These are phyloP conservation scores for Typhlomys cinereus DNA, from an alignment of 2,113 vertebrate species.

Conservation along the genomic window DNA sequence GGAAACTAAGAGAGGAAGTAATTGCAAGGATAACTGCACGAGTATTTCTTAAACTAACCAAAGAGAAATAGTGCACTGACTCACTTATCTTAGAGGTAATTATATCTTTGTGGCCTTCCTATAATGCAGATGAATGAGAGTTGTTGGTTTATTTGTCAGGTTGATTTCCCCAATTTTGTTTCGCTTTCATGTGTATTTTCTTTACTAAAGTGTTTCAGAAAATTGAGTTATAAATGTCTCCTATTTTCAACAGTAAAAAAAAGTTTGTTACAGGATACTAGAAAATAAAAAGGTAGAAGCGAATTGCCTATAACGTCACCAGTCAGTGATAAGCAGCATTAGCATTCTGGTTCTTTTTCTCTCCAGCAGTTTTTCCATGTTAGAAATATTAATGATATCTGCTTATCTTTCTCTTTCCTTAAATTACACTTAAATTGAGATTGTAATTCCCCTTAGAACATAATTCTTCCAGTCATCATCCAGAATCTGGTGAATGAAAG, in stretches of 20 bases:
- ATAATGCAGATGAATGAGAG: background rate
- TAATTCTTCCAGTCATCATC: background rate
- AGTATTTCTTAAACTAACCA: background rate
- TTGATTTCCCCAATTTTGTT: constrained; percentile 36
- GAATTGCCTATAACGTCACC: constrained; percentile 46
- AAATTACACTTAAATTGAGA: constrained; percentile 58
- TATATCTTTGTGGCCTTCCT: background rate
- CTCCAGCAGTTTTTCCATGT: constrained; percentile 37
- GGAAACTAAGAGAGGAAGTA: constrained; percentile 18
- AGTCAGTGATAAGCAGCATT: constrained; percentile 63
- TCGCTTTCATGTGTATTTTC: constrained; percentile 32
- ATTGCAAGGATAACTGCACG: background rate
- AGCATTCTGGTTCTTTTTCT: constrained; percentile 30
- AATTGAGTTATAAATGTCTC: background rate
- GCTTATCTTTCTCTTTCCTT: constrained; percentile 61
- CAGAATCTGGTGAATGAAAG: background rate
- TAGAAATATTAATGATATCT: constrained; percentile 67
- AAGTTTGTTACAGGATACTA: constrained; percentile 41
- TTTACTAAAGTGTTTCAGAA: constrained; percentile 48
- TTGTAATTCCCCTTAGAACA: constrained; percentile 36
- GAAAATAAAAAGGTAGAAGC: constrained; percentile 57
- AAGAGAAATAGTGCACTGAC: background rate
- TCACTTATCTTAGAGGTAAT: background rate
- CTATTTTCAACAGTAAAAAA: constrained; percentile 48
- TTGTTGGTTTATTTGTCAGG: background rate